phyloP scores from a whole-genome alignment of 2,888 invertebrate species.

The Acanthosoma haemorrhoidale region DNA sequence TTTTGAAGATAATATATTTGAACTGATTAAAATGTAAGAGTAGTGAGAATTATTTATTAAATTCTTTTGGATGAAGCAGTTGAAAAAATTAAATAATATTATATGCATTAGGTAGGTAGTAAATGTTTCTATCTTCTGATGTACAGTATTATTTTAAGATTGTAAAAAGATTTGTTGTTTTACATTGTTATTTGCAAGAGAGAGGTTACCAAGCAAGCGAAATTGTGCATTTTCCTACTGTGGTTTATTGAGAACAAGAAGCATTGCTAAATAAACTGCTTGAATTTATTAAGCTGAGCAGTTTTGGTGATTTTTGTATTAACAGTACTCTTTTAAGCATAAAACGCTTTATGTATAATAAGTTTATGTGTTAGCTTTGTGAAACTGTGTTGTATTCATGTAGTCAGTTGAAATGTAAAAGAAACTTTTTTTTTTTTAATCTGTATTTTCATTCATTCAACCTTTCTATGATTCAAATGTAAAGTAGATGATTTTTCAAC shows the following conservation, averaged over 20 bases:
- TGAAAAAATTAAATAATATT: background rate
- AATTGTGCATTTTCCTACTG: slow-evolving; percentile 16
- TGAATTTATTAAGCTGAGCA: background rate
- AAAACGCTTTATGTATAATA: slow-evolving; percentile 2
- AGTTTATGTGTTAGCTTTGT: background rate
- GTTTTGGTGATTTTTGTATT: slow-evolving; percentile 4
- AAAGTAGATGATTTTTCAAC: too few relatives aligned
- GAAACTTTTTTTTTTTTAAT: background rate
- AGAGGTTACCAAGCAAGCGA: slow-evolving; percentile 21
- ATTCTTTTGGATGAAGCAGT: background rate
- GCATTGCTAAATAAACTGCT: background rate
- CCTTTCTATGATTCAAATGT: too few relatives aligned
- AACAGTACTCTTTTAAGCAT: slow-evolving; percentile 12
- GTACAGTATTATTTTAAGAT: slow-evolving; percentile 28
- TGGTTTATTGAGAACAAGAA: background rate
- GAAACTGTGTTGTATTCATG: background rate
- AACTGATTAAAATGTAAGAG: background rate
- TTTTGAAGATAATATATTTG: background rate
- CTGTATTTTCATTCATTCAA: background rate
- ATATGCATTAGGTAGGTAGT: too few relatives aligned
- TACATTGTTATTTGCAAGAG: slow-evolving; percentile 14
- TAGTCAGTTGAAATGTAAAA: background rate
- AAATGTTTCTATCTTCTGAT: background rate
- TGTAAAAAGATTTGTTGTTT: slow-evolving; percentile 20
- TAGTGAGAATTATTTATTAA: background rate